Conservation (phyloP, 1,140 invertebrate genomes). For the Drosophila lowei region DNA sequence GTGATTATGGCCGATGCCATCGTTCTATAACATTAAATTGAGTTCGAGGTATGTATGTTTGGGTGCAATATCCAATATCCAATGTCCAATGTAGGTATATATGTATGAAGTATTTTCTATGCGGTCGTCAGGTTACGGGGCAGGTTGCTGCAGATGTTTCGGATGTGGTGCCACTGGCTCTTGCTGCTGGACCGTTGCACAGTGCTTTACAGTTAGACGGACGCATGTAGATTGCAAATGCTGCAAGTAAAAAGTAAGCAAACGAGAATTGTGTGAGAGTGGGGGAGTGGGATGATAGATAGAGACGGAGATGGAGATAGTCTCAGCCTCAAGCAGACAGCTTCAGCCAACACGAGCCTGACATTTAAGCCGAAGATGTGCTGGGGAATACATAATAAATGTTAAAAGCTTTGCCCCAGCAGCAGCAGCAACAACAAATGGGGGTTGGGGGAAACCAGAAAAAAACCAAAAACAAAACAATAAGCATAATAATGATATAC, state of each 20-base stretch:
- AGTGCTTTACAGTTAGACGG: slow-evolving; percentile 70
- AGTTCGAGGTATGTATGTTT: slow-evolving; percentile 39
- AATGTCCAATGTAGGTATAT: neutral
- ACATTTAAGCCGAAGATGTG: slow-evolving; percentile 67
- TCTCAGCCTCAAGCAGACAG: slow-evolving; percentile 6
- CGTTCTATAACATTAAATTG: slow-evolving; percentile 66
- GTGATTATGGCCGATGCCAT: slow-evolving; percentile 53
- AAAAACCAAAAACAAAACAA: slow-evolving; percentile 22
- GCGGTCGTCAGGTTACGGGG: slow-evolving; percentile 56
- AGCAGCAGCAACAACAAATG: slow-evolving; percentile 8
- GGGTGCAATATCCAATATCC: slow-evolving; percentile 46
- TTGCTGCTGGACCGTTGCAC: slow-evolving; percentile 63
- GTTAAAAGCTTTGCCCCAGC: slow-evolving; percentile 60
- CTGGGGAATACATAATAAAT: slow-evolving; percentile 49
- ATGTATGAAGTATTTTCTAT: neutral
- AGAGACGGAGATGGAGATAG: too few species aligned
- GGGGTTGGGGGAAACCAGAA: neutral
- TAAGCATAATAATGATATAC: slow-evolving; percentile 42
- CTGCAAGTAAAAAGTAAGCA: slow-evolving; percentile 49
- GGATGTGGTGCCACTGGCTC: slow-evolving; percentile 45
- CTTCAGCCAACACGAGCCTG: slow-evolving; percentile 57
- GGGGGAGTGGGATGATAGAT: neutral
- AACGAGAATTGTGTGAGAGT: slow-evolving; percentile 10
- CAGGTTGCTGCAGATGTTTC: slow-evolving; percentile 10
- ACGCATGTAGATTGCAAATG: slow-evolving; percentile 56